These are phyloP conservation scores for Tapirus indicus DNA, from an alignment of 2,797 vertebrate species.

Conservation along the genomic window DNA sequence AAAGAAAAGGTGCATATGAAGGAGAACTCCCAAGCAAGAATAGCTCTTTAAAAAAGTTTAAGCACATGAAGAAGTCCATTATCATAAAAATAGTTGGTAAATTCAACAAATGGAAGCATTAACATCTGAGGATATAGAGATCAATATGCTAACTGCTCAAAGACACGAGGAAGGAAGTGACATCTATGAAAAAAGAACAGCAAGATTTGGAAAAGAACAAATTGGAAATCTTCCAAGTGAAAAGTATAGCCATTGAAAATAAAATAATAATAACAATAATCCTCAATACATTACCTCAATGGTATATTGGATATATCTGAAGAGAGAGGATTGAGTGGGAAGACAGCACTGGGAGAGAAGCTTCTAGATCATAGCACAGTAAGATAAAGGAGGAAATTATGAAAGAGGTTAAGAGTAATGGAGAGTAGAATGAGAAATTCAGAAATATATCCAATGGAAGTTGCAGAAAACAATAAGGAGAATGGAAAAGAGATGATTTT, in stretches of 20 bases:
- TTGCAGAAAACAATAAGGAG: background rate
- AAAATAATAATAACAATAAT: background rate
- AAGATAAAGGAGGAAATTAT: background rate
- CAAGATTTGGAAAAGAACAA: slow-evolving; percentile 1
- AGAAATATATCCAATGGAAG: background rate
- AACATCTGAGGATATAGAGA: background rate
- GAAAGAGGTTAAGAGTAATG: background rate
- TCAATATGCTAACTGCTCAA: background rate
- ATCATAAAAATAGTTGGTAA: background rate
- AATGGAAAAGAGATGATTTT: background rate
- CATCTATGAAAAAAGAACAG: background rate
- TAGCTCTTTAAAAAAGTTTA: background rate
- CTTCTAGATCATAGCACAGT: background rate
- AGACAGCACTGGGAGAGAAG: background rate
- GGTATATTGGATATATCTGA: background rate
- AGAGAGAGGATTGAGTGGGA: background rate
- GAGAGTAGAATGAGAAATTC: background rate
- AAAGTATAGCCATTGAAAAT: background rate
- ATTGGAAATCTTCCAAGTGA: background rate
- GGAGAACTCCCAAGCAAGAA: background rate
- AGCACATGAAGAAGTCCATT: background rate
- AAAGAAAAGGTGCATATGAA: background rate
- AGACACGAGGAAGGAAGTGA: background rate
- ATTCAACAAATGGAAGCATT: background rate
- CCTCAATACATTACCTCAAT: background rate